phyloP scores from a whole-genome alignment of 2,113 vertebrate genomes.

The Anguilla japonica region DNA sequence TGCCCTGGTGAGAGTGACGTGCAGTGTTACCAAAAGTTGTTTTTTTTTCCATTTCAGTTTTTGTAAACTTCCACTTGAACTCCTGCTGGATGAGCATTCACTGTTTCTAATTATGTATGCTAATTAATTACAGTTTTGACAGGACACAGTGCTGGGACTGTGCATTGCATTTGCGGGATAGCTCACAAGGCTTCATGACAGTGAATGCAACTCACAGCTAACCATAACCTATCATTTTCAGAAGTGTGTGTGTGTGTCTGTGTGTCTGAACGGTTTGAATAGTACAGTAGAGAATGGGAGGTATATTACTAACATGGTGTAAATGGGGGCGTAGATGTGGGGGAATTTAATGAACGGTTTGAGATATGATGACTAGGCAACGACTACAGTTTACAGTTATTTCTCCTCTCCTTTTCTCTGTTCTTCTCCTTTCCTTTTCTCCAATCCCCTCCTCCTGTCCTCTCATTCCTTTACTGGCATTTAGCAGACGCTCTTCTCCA shows the following conservation, averaged over 20 bases:
- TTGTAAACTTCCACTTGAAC: neutral
- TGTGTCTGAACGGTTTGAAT: neutral
- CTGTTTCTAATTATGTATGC: neutral
- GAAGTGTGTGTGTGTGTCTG: neutral
- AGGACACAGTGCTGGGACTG: neutral
- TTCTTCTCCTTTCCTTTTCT: neutral
- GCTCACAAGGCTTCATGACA: neutral
- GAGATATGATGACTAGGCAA: neutral
- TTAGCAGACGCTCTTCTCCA: too few species aligned
- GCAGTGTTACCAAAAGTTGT: neutral
- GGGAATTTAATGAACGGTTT: neutral
- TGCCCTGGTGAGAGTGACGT: too few species aligned
- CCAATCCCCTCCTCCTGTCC: neutral
- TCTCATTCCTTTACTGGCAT: too few species aligned
- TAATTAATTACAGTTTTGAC: neutral
- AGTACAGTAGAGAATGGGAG: neutral
- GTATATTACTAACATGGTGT: neutral
- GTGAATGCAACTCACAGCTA: neutral
- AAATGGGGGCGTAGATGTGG: neutral
- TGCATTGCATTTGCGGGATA: neutral
- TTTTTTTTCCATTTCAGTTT: neutral
- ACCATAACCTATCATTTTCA: neutral
- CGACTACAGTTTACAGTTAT: neutral
- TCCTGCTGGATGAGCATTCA: neutral
- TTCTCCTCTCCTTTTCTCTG: neutral